phyloP scores from a whole-genome alignment of 2,113 vertebrate species.

The Gymnobelideus leadbeateri region DNA sequence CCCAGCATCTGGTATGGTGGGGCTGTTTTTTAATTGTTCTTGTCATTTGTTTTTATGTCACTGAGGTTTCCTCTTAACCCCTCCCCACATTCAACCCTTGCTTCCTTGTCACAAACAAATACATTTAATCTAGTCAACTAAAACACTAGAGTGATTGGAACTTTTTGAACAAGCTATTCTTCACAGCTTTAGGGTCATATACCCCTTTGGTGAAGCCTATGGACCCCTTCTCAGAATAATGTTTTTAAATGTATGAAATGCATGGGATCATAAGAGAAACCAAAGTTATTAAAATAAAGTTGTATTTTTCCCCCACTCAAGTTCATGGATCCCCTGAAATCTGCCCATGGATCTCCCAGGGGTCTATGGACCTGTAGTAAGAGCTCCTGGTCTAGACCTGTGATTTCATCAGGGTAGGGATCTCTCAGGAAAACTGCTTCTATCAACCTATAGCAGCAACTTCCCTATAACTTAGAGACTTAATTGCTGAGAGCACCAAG shows the following conservation, averaged over 20 bases:
- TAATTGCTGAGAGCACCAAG: background rate
- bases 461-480: background rate
- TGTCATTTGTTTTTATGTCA: background rate
- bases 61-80: background rate
- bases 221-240: background rate
- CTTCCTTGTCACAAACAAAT: background rate
- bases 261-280: background rate
- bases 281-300: background rate
- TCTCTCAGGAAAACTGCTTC: background rate
- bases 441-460: background rate
- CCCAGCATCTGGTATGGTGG: background rate
- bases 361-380: background rate
- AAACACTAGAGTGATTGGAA: background rate
- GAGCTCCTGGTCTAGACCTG: background rate
- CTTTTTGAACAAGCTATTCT: background rate
- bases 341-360: background rate
- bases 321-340: background rate
- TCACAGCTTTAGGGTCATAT: background rate
- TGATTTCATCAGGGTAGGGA: background rate
- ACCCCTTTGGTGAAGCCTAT: background rate
- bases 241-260: background rate
- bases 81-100: background rate
- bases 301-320: background rate
- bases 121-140: background rate
- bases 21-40: background rate